Evolutionary conservation across 2,888 invertebrate species (phyloP).

Genomic region (Hesperia comma): DNA sequence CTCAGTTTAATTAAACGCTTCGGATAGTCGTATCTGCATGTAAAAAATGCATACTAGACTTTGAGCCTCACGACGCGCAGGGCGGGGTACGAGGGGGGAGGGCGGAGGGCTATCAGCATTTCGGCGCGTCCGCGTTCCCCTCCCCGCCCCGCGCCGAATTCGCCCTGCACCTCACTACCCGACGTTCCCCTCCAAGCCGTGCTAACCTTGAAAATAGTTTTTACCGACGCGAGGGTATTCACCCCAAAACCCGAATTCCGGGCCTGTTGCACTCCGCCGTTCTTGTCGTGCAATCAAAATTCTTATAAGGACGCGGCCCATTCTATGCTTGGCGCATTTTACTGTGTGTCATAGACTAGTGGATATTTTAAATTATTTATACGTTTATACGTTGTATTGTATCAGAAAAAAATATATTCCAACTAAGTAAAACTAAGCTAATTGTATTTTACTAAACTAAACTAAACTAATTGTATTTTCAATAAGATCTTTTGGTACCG

Average conservation of each 20-base stretch:
- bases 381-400: too few species aligned
- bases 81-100: constrained; percentile 51
- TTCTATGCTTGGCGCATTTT: constrained; percentile 25
- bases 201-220: constrained; percentile 84
- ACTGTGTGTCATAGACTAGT: neutral
- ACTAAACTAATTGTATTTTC: too few species aligned
- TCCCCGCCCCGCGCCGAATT: constrained; percentile 73
- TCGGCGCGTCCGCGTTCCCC: constrained; percentile 73
- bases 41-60: constrained; percentile 52
- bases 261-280: constrained; percentile 70
- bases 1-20: neutral
- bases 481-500: too few species aligned
- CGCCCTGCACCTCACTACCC: constrained; percentile 66
- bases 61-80: constrained; percentile 51
- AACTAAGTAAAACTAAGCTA: too few species aligned
- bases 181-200: constrained; percentile 75
- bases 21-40: constrained; percentile 18
- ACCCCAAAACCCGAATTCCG: constrained; percentile 82
- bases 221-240: constrained; percentile 83
- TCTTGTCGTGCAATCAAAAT: constrained; percentile 54
- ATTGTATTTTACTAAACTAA: too few species aligned
- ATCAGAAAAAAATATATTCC: too few species aligned
- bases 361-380: too few species aligned
- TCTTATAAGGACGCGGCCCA: constrained; percentile 61
- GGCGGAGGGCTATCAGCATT: constrained; percentile 77